phyloP scores from a whole-genome alignment of 2,888 invertebrate species.

The Eretmocerus hayati region DNA sequence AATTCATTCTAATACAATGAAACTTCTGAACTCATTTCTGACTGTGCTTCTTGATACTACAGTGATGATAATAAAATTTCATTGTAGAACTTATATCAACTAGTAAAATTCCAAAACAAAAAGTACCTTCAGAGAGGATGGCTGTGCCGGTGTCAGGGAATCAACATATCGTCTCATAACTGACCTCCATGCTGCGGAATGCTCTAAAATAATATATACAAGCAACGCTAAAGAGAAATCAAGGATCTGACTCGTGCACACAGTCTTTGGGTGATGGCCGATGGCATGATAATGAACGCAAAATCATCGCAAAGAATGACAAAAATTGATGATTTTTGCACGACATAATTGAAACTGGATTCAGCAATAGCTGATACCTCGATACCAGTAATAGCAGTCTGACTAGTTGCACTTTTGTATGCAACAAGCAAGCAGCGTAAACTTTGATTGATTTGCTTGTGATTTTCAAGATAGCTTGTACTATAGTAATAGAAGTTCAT shows the following conservation, averaged over 20 bases:
- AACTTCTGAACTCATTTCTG: too few relatives aligned
- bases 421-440: not conserved
- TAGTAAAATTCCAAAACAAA: conserved; percentile 23
- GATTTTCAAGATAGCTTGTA: too few relatives aligned
- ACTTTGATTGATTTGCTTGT: too few relatives aligned
- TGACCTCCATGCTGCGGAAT: conserved; percentile 45
- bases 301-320: not conserved
- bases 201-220: conserved; percentile 39
- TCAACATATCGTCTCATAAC: conserved; percentile 44
- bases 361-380: not conserved
- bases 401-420: not conserved
- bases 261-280: conserved; percentile 13
- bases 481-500: too few relatives aligned
- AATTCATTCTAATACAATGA: too few relatives aligned
- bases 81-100: too few relatives aligned
- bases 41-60: too few relatives aligned
- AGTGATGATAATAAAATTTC: too few relatives aligned
- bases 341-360: not conserved
- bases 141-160: conserved; percentile 38
- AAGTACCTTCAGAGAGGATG: conserved; percentile 33
- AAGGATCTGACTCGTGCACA: conserved; percentile 16
- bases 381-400: too few relatives aligned
- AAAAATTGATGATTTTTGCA: not conserved
- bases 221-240: conserved; percentile 21
- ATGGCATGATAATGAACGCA: not conserved